Base-by-base conservation (phyloP, 2,888 invertebrate species). In the Gortyna flavago region DNA sequence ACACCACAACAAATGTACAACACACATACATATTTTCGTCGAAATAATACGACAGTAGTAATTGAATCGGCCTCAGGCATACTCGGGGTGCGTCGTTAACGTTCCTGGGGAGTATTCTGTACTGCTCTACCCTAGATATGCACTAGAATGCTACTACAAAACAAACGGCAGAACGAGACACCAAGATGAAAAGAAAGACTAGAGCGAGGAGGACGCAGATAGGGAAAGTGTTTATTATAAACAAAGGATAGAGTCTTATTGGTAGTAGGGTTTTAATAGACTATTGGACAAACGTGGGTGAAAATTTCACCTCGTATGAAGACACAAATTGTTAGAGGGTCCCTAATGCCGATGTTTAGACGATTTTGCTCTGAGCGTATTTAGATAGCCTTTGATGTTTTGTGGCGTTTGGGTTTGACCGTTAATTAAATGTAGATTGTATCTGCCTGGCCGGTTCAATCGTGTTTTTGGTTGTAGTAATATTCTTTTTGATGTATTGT, bases 1-100 rank as follows among this genome's bases (percentile, higher is more conserved):
- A 95, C 95, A 95, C 96, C 95, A 91, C 95, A 95, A 93, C 94
- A 93, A 93, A 95, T 88, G 76, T 87, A 89, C 88, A 86, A 93
- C 95, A 95, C 93, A 95, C 95, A 95, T 95, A 96, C 95, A 96
- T 96, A 96, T 96, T 96, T 96, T 96, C 95, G 93, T 94, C 94
- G 93, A 94, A 95, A 96, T 96, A 96, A 96, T 96, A 96, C 95
- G 94, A 95, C 95, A 94, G 95, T 96, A 95, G 96, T 96, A 96
- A 96, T 96, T 96, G 96, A 96, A 96, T 96, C 96, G 95, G 96
- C 96, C 96, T 94, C 94, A 94, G 96, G 96, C 96, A 93, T 93
- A 94, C 94, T 94, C 95, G 94, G 95, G 91, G 95, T 92, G 91
- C 92, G 95, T 94, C 95, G 95, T 96, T 96, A 95, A 95, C 96